phyloP scores from a whole-genome alignment of 2,113 vertebrate genomes.

The Eurypyga helias region DNA sequence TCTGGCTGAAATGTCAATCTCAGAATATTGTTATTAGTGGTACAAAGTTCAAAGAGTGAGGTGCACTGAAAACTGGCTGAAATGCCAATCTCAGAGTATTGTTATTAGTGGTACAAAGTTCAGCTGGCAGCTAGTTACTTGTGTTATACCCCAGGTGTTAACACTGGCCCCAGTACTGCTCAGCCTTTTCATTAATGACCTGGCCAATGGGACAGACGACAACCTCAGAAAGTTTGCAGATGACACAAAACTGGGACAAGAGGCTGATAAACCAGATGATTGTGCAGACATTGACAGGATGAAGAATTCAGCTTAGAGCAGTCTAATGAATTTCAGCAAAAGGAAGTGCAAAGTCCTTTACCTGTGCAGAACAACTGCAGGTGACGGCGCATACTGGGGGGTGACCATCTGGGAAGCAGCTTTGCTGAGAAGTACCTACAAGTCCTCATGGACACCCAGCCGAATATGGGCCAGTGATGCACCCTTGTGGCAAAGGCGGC shows the following conservation, averaged over 20 bases:
- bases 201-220: neutral
- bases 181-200: neutral
- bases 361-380: neutral
- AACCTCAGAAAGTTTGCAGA: neutral
- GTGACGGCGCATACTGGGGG: neutral
- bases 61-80: too few relatives aligned
- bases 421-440: neutral
- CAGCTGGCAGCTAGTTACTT: neutral
- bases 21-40: too few relatives aligned
- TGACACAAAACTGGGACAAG: neutral
- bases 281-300: rapidly evolving
- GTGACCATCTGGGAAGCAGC: neutral
- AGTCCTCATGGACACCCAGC: neutral
- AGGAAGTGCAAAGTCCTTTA: neutral
- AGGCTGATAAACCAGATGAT: neutral
- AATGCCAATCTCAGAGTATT: too few relatives aligned
- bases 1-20: neutral
- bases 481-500: neutral
- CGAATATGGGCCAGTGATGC: neutral
- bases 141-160: neutral
- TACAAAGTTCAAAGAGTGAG: neutral
- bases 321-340: neutral
- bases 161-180: neutral
- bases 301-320: neutral
- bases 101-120: neutral